Conservation (phyloP, 2,888 invertebrate species). For the Eubasilissa splendida region DNA sequence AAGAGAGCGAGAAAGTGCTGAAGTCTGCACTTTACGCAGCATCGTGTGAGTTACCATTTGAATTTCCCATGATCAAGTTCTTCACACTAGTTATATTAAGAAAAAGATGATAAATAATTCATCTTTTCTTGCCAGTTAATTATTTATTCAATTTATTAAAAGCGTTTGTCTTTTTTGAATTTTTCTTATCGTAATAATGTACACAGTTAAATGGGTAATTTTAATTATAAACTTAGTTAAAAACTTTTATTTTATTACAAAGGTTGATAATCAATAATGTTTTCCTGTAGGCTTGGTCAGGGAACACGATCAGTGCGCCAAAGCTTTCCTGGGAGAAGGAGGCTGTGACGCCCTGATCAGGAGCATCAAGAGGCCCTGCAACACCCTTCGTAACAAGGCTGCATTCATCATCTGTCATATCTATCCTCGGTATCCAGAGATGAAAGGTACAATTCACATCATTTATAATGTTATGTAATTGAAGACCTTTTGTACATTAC, state of each 20-base stretch:
- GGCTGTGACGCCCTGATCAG: slow-evolving; percentile 78
- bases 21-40: slow-evolving; percentile 84
- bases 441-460: slow-evolving; percentile 70
- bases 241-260: too few species aligned
- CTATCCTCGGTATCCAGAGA: slow-evolving; percentile 69
- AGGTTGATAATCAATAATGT: neutral
- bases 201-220: too few species aligned
- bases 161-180: too few species aligned
- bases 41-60: slow-evolving; percentile 76
- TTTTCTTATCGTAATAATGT: too few species aligned
- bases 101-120: too few species aligned
- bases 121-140: too few species aligned
- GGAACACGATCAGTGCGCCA: slow-evolving; percentile 75
- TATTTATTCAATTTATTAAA: too few species aligned
- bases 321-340: slow-evolving; percentile 75
- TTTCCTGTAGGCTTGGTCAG: slow-evolving; percentile 75
- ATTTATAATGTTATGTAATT: too few species aligned
- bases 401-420: slow-evolving; percentile 80
- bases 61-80: too few species aligned
- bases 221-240: too few species aligned
- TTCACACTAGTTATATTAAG: too few species aligned
- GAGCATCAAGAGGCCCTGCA: slow-evolving; percentile 73
- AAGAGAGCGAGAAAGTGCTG: slow-evolving; percentile 72
- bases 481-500: too few species aligned
- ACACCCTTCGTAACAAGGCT: slow-evolving; percentile 79